Percentiles rank a stretch among this genome's conserved stretches.
Conservation (phyloP, 2,888 invertebrate genomes). For the Thecophora atra region DNA sequence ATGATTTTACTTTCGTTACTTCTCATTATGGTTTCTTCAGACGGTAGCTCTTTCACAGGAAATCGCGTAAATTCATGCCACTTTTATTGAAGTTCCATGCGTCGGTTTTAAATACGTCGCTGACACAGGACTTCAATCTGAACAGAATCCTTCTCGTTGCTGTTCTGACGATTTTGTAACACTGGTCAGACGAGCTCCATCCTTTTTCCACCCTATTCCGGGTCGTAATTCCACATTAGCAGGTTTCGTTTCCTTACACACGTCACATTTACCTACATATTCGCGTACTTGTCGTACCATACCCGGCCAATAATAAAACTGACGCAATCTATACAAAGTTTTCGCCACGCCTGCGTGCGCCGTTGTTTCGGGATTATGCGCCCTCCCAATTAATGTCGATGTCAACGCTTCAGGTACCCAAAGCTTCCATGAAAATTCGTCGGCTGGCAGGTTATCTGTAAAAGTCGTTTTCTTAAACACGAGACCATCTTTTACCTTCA, state of each 20-base stretch:
- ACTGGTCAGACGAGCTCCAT: constrained; percentile 8
- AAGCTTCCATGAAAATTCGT: constrained; percentile 5
- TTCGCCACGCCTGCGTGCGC: constrained; percentile 37
- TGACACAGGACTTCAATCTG: too few species aligned
- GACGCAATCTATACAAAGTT: constrained; percentile 17
- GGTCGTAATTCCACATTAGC: constrained; percentile 7
- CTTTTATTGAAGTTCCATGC: too few species aligned
- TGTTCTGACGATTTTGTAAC: too few species aligned
- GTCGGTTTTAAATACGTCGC: too few species aligned
- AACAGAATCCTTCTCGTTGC: too few species aligned
- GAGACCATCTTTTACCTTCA: neutral
- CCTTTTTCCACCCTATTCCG: constrained; percentile 7
- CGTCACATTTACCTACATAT: neutral
- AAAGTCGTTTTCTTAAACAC: neutral
- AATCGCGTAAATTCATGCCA: too few species aligned
- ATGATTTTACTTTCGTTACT: too few species aligned
- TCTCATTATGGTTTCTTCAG: too few species aligned
- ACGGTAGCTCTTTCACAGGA: too few species aligned
- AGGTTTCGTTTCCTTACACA: constrained; percentile 21
- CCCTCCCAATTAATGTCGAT: too few species aligned
- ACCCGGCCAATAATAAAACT: constrained; percentile 19
- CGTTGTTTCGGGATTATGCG: too few species aligned
- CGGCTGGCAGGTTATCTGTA: neutral
- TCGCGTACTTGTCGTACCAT: constrained; percentile 11
- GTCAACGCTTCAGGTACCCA: constrained; percentile 17